Base-by-base conservation (phyloP, 2,797 vertebrate species). In the Anabas testudineus region DNA sequence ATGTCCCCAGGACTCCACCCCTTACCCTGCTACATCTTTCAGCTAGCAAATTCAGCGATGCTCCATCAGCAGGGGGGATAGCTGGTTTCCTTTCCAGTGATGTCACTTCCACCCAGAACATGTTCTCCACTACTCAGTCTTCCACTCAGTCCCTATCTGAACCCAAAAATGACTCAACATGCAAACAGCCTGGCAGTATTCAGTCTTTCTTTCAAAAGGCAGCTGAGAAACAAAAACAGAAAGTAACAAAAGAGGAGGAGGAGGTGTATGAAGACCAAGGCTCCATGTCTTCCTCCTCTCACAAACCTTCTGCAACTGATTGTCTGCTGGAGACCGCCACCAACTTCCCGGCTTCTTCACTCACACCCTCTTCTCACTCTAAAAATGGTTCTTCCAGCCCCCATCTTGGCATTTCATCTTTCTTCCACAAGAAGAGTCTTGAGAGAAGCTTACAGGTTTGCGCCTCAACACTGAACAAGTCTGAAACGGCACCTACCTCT, bases 151-250 rank as follows among this genome's bases (percentile, higher is more conserved):
- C 63, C 9, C 15, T 42, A 6, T 36, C 65, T 30, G 64, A 69
- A 36, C 22, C 67, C 75, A 74, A 83, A 73, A 84, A 81, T 21
- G 83, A 87, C 71, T 85, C 88, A 34, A 10, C 74, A 0, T 76
- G 84, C 63, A 95, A 93, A 82, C 95, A 93, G 63, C 74, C 90
- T 0, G 89, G 92, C 16, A 87, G 88, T 83, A 96, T 99, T 71
- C 93, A 95, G 74, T 92, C 93, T 0, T 92, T 98, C 62, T 99
- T 99, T 89, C 95, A 95, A 67, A 97, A 93, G 79, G 94, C 89
- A 8, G 78, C 89, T 13, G 93, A 95, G 74, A 96, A 90, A 85
- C 95, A 94, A 76, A 94, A 48, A 48, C 72, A 55, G 68, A 75
- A 36, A 21, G 21, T 43, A 16, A 49, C 37, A 46, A 74, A 74